These are phyloP conservation scores for Ditula angustiorana DNA, from an alignment of 2,888 invertebrate species.

Conservation along the genomic window DNA sequence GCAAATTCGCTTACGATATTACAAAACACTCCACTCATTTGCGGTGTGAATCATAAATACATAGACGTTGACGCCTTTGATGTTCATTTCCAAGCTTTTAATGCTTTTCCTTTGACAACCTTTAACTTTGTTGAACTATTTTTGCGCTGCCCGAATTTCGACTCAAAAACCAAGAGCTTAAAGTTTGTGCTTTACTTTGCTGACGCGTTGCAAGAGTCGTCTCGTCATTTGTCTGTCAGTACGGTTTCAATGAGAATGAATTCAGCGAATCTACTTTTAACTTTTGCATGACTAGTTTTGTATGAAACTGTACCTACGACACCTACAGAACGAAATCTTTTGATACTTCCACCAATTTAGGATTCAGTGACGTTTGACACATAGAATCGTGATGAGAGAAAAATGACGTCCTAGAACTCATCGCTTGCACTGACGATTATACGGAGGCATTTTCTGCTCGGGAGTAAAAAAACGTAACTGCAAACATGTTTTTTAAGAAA, in stretches of 20 bases:
- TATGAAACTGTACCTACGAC: background rate
- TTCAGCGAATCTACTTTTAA: slow-evolving; percentile 39
- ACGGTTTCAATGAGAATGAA: slow-evolving; percentile 53
- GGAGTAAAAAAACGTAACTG: too few relatives aligned
- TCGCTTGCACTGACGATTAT: too few relatives aligned
- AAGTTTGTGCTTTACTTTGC: slow-evolving; percentile 10
- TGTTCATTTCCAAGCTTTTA: slow-evolving; percentile 56
- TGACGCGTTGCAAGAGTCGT: slow-evolving; percentile 43
- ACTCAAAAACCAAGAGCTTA: slow-evolving; percentile 31
- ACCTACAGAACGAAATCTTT: background rate
- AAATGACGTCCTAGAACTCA: too few relatives aligned
- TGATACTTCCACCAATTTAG: too few relatives aligned
- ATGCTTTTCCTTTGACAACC: slow-evolving; percentile 58
- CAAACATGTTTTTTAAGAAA: too few relatives aligned
- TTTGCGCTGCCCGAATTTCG: slow-evolving; percentile 16
- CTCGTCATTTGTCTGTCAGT: slow-evolving; percentile 50
- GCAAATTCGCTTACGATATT: slow-evolving; percentile 7
- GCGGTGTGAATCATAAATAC: slow-evolving; percentile 53
- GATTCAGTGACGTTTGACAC: too few relatives aligned
- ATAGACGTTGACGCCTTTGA: slow-evolving; percentile 55
- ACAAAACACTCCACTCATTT: slow-evolving; percentile 28
- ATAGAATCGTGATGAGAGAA: too few relatives aligned
- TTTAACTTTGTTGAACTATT: slow-evolving; percentile 52
- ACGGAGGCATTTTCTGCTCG: too few relatives aligned
- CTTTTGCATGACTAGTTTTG: background rate